Evolutionary conservation across 2,888 invertebrate species (phyloP).

Genomic region (Podabrus alpinus): DNA sequence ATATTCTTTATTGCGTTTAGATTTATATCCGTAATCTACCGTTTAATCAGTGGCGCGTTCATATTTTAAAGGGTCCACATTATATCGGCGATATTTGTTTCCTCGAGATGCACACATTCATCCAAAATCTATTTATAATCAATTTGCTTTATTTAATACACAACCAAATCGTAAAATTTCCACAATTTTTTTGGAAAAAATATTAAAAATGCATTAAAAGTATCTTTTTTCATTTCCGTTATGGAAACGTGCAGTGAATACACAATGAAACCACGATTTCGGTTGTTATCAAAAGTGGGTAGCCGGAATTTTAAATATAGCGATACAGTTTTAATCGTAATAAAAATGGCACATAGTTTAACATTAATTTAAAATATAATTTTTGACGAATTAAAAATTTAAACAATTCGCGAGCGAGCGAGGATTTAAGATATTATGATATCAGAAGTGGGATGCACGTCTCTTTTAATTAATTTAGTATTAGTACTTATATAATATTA

Average conservation of each 20-base stretch:
- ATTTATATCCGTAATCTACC: constrained; percentile 27
- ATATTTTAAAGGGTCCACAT: constrained; percentile 21
- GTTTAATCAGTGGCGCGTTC: constrained; percentile 24
- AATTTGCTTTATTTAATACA: neutral
- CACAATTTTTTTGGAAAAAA: neutral
- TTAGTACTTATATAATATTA: too few relatives aligned
- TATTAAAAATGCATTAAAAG: neutral
- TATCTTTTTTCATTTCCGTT: constrained; percentile 17
- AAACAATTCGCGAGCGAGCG: neutral
- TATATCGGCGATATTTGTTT: constrained; percentile 20
- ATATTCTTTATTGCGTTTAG: constrained; percentile 27
- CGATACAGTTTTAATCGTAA: constrained; percentile 17
- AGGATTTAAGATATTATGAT: neutral
- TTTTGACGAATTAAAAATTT: neutral
- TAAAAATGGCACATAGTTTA: neutral
- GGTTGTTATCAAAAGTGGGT: constrained; percentile 16
- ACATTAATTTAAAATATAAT: neutral
- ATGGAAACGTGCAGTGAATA: constrained; percentile 19
- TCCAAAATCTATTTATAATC: neutral
- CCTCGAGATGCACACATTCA: neutral
- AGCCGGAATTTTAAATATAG: constrained; percentile 10
- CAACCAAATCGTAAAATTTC: neutral
- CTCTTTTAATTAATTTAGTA: too few relatives aligned
- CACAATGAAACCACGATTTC: constrained; percentile 18
- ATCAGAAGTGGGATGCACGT: too few relatives aligned